These are phyloP conservation scores for Leucopsar rothschildi DNA, from an alignment of 2,113 vertebrate species.

Conservation along the genomic window DNA sequence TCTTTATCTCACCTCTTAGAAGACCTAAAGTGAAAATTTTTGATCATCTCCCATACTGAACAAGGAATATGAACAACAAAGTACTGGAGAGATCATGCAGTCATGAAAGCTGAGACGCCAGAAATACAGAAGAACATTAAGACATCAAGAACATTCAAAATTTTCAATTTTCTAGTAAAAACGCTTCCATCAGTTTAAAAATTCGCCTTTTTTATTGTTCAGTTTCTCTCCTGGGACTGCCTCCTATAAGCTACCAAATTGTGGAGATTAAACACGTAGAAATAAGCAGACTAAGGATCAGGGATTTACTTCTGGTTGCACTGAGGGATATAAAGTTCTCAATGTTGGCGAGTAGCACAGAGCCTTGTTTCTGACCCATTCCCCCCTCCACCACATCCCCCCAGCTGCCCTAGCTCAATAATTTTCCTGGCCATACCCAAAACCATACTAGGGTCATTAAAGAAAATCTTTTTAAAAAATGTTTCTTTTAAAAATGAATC, in stretches of 20 bases:
- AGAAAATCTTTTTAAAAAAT: neutral
- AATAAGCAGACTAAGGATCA: neutral
- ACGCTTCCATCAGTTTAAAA: neutral
- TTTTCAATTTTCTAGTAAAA: neutral
- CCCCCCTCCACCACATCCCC: neutral
- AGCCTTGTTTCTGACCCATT: neutral
- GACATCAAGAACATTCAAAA: neutral
- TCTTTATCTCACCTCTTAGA: neutral
- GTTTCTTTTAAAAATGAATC: neutral
- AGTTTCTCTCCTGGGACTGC: neutral
- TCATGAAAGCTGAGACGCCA: neutral
- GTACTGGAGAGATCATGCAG: neutral
- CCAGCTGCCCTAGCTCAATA: neutral
- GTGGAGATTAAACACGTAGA: neutral
- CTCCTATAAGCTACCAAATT: neutral
- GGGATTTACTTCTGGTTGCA: neutral
- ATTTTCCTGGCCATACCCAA: neutral
- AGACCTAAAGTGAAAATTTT: neutral
- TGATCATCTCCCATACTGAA: neutral
- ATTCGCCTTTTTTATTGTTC: neutral
- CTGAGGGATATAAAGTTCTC: neutral
- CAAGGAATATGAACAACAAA: neutral
- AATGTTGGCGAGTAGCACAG: accelerated
- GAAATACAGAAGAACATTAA: neutral
- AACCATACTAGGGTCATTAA: neutral